phyloP scores from a whole-genome alignment of 2,888 invertebrate species.

The Papilio elwesi region DNA sequence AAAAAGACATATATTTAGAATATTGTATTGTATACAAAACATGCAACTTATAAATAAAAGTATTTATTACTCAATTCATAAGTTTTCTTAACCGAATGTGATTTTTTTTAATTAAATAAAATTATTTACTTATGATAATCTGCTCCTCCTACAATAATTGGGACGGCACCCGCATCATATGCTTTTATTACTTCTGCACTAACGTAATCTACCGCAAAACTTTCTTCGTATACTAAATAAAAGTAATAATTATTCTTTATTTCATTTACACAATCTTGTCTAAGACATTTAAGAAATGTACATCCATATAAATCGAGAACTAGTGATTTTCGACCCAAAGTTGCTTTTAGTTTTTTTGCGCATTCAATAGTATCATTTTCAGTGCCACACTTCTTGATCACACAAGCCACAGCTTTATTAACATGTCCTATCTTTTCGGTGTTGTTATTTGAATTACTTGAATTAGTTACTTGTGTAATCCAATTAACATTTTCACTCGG shows the following conservation, averaged over 20 bases:
- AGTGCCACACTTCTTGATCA: constrained; percentile 55
- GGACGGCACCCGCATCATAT: constrained; percentile 84
- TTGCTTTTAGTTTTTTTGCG: constrained; percentile 64
- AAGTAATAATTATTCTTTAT: constrained; percentile 67
- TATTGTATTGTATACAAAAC: too few species aligned
- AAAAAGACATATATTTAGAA: too few species aligned
- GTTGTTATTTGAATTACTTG: constrained; percentile 12
- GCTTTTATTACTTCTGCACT: constrained; percentile 68
- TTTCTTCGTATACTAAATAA: constrained; percentile 64
- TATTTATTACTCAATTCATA: not conserved
- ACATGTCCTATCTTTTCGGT: constrained; percentile 42
- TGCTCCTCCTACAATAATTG: constrained; percentile 86
- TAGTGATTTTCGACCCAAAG: constrained; percentile 62
- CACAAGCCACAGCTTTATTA: constrained; percentile 49
- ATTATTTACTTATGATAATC: constrained; percentile 81
- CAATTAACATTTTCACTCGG: constrained; percentile 57
- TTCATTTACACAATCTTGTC: constrained; percentile 52
- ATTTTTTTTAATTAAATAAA: not conserved
- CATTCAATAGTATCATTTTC: constrained; percentile 46
- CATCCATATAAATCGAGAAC: constrained; percentile 80
- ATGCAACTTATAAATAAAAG: too few species aligned
- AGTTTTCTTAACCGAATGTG: too few species aligned
- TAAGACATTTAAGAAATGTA: constrained; percentile 54
- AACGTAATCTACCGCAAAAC: constrained; percentile 65
- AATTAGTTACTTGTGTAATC: constrained; percentile 44